phyloP scores from a whole-genome alignment of 2,113 vertebrate species.

The Bucco capensis region DNA sequence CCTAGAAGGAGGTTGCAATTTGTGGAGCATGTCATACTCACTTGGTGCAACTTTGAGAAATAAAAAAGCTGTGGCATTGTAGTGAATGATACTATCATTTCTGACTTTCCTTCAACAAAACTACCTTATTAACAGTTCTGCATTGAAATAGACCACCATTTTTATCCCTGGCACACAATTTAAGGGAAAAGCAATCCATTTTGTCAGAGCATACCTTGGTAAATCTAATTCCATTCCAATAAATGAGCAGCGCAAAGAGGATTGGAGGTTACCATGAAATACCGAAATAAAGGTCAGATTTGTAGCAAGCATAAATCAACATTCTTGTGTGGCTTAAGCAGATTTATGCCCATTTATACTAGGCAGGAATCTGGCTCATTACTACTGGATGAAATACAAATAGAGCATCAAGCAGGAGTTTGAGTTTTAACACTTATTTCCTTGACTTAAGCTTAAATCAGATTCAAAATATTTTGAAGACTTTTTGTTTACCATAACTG shows the following conservation, averaged over 20 bases:
- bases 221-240: slow-evolving; percentile 34
- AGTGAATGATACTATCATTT: neutral
- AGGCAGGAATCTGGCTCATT: slow-evolving; percentile 21
- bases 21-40: neutral
- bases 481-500: neutral
- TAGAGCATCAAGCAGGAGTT: neutral
- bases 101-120: neutral
- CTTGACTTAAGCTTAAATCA: slow-evolving; percentile 6
- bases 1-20: neutral
- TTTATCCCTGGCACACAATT: neutral
- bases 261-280: slow-evolving; percentile 33
- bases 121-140: neutral
- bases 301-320: slow-evolving; percentile 51
- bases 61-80: neutral
- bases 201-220: neutral
- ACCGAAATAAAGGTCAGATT: slow-evolving; percentile 25
- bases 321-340: slow-evolving; percentile 28
- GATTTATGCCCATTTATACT: slow-evolving; percentile 22
- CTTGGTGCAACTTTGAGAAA: neutral
- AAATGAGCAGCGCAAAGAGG: slow-evolving; percentile 42
- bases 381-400: neutral
- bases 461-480: slow-evolving; percentile 1
- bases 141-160: neutral
- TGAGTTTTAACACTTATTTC: neutral
- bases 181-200: neutral